phyloP scores from a whole-genome alignment of 2,888 invertebrate species.

The Thymelicus sylvestris region DNA sequence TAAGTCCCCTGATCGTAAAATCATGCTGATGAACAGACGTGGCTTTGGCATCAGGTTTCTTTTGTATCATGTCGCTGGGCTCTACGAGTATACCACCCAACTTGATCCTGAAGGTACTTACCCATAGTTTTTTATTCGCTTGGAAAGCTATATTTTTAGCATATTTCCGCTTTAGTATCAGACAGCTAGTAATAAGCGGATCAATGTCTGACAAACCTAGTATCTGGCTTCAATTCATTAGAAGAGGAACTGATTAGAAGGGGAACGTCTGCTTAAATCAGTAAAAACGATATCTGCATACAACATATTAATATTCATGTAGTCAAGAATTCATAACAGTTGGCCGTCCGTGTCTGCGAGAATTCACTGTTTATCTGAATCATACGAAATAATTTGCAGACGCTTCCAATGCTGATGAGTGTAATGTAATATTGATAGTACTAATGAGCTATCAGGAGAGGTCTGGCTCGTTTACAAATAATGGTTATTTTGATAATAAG shows the following conservation, averaged over 20 bases:
- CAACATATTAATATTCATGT: conserved; percentile 13
- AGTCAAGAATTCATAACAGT: conserved; percentile 21
- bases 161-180: no score
- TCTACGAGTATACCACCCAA: no score
- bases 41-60: no score
- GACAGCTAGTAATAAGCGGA: no score
- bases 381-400: conserved; percentile 27
- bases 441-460: conserved; percentile 42
- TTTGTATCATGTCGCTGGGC: no score
- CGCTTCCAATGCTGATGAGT: conserved; percentile 45
- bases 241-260: conserved; percentile 1
- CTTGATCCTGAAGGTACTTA: no score
- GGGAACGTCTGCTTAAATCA: not conserved
- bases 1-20: no score
- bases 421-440: conserved; percentile 53
- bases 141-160: no score
- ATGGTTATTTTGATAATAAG: conserved; percentile 14
- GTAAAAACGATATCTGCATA: conserved; percentile 11
- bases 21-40: no score
- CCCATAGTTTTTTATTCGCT: no score
- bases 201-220: no score
- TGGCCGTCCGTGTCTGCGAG: conserved; percentile 6
- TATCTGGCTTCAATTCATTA: no score
- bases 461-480: conserved; percentile 46
- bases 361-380: conserved; percentile 28